Conservation (phyloP, 1,140 invertebrate genomes). For the Drosophila varians region DNA sequence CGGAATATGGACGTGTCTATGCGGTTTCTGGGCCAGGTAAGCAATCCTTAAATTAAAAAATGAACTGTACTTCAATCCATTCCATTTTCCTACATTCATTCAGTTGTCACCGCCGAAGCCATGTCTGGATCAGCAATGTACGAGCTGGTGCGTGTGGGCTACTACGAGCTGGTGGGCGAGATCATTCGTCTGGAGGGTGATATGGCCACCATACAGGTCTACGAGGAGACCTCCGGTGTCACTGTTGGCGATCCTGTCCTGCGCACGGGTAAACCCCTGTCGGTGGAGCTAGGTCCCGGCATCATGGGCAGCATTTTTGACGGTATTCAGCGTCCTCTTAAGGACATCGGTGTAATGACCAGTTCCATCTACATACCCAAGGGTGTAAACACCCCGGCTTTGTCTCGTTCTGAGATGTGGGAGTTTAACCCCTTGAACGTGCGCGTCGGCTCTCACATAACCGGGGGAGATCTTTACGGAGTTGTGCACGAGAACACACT, state of each 20-base stretch:
- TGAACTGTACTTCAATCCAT: neutral
- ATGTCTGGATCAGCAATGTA: constrained; percentile 99
- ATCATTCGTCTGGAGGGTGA: constrained; percentile 99
- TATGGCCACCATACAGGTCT: constrained; percentile 99
- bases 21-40: constrained; percentile 98
- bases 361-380: constrained; percentile 99
- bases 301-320: constrained; percentile 99
- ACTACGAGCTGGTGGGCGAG: constrained; percentile 98
- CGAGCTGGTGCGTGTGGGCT: constrained; percentile 99
- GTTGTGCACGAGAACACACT: constrained; percentile 98
- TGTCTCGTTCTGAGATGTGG: constrained; percentile 94
- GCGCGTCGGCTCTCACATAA: constrained; percentile 97
- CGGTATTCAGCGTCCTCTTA: constrained; percentile 99
- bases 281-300: constrained; percentile 98
- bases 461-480: constrained; percentile 98
- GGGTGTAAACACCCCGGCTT: constrained; percentile 96
- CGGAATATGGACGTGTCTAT: constrained; percentile 96
- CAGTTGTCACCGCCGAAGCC: constrained; percentile 99
- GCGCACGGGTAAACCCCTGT: constrained; percentile 97
- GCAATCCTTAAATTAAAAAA: constrained; percentile 62
- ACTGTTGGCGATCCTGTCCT: constrained; percentile 99
- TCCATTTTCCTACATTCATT: neutral
- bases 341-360: constrained; percentile 97
- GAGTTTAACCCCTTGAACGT: constrained; percentile 96
- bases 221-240: constrained; percentile 99